Evolutionary conservation across 2,113 vertebrate species (phyloP).

Genomic region (Psephotus haematonotus): DNA sequence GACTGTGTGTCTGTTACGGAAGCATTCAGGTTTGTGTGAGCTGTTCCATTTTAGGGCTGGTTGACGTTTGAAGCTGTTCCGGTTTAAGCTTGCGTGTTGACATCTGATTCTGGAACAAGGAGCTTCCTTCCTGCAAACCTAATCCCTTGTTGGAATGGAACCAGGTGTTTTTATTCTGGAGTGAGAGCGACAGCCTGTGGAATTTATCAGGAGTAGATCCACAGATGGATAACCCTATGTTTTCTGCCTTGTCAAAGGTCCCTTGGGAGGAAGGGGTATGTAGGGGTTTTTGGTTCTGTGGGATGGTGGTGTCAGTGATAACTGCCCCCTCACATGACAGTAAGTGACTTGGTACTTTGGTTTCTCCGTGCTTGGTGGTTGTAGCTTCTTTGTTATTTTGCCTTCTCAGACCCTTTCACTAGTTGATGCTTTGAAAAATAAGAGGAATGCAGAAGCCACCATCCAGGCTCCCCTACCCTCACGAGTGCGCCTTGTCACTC

Average conservation of each 20-base stretch:
- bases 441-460: background rate
- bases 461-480: background rate
- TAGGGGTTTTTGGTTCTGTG: background rate
- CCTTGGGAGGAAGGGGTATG: background rate
- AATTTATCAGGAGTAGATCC: background rate
- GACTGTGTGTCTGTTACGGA: background rate
- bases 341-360: background rate
- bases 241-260: background rate
- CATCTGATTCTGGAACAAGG: background rate
- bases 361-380: background rate
- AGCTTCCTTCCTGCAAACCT: background rate
- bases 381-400: background rate
- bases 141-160: background rate
- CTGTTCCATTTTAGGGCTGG: background rate
- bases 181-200: background rate
- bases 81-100: background rate
- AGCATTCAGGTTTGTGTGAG: fast-evolving
- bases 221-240: background rate
- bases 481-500: fast-evolving
- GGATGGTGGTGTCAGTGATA: background rate
- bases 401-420: background rate
- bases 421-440: background rate
- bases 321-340: fast-evolving
- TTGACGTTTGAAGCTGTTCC: background rate
- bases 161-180: background rate